Conservation (phyloP, 2,888 invertebrate species). For the Lithophane ornitopus region DNA sequence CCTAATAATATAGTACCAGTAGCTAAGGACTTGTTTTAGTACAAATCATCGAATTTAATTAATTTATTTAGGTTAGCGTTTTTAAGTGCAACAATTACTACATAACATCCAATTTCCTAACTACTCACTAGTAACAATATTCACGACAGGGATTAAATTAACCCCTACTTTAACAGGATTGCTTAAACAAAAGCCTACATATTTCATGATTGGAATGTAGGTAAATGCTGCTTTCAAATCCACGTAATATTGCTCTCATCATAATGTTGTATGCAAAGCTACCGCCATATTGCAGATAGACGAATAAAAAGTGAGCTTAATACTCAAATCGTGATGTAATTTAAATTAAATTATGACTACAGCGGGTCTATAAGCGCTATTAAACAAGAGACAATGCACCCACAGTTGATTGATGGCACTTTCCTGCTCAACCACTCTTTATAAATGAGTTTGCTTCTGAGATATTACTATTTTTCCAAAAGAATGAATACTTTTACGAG, state of each 20-base stretch:
- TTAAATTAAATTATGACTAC: constrained; percentile 22
- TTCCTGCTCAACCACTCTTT: constrained; percentile 19
- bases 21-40: too few species aligned
- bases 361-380: constrained; percentile 20
- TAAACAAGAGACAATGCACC: constrained; percentile 40
- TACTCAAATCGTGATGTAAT: constrained; percentile 9
- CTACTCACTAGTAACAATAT: background rate
- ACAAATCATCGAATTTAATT: background rate
- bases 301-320: background rate
- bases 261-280: background rate
- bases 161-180: constrained; percentile 1
- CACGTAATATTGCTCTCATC: background rate
- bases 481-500: constrained; percentile 36
- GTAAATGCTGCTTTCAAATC: background rate
- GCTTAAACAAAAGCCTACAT: background rate
- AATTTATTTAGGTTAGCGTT: too few species aligned
- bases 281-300: background rate
- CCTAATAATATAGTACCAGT: background rate
- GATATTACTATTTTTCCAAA: constrained; percentile 35
- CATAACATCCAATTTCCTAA: constrained; percentile 8
- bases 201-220: background rate
- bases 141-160: background rate
- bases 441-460: constrained; percentile 29
- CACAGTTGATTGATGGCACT: constrained; percentile 38
- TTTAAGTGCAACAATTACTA: too few species aligned